Evolutionary conservation across 2,113 vertebrate species (phyloP).

Genomic region (Tyto alba): DNA sequence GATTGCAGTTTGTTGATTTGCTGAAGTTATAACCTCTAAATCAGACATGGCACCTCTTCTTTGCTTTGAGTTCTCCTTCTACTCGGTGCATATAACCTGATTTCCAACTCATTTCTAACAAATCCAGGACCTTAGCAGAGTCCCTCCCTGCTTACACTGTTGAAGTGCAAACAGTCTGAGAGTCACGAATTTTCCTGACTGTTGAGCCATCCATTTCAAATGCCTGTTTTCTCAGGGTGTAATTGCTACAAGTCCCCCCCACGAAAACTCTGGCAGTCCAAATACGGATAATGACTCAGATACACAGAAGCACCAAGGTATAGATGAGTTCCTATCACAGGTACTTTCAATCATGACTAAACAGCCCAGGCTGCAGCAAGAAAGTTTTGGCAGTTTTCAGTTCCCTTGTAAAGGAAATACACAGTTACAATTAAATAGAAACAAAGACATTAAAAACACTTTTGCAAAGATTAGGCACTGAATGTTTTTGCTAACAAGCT

Average conservation of each 20-base stretch:
- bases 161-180: neutral
- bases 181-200: neutral
- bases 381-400: neutral
- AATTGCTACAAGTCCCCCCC: neutral
- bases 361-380: neutral
- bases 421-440: neutral
- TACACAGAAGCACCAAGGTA: neutral
- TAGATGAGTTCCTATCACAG: neutral
- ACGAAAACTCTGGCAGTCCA: neutral
- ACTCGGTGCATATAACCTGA: neutral
- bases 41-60: neutral
- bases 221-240: neutral
- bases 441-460: neutral
- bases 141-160: neutral
- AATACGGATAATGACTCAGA: neutral
- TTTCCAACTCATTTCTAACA: neutral
- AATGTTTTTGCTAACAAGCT: neutral
- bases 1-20: neutral
- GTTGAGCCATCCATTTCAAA: neutral
- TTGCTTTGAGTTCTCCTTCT: neutral
- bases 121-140: neutral
- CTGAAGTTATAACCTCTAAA: neutral
- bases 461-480: neutral
- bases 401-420: neutral
- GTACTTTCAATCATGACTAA: neutral